These are phyloP conservation scores for Cephus sareptanus DNA, from an alignment of 2,888 invertebrate species.

Conservation along the genomic window DNA sequence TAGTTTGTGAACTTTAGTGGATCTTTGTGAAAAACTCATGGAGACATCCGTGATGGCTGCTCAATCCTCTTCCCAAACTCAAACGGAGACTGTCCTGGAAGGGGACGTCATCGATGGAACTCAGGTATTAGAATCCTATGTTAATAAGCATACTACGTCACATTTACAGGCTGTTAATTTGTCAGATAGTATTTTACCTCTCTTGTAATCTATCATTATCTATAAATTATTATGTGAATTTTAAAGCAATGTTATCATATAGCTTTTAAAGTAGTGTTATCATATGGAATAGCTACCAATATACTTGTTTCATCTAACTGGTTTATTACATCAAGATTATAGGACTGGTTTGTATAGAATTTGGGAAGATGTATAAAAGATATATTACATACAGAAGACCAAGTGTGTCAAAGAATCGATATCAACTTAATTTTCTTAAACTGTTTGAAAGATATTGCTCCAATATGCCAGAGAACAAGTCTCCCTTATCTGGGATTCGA, in stretches of 20 bases:
- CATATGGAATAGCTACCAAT: not conserved
- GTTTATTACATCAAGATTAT: not conserved
- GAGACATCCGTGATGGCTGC: slow-evolving; percentile 50
- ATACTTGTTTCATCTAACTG: not conserved
- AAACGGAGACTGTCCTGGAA: slow-evolving; percentile 56
- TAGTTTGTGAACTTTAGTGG: not conserved
- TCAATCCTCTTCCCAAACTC: slow-evolving; percentile 54
- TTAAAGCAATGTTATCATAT: too few relatives aligned
- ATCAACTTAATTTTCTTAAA: not conserved
- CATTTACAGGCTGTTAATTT: not conserved
- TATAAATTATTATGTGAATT: not conserved
- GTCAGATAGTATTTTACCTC: not conserved
- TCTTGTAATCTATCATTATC: not conserved
- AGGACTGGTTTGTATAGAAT: not conserved
- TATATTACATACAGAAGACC: not conserved
- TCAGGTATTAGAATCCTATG: slow-evolving; percentile 44
- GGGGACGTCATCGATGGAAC: slow-evolving; percentile 51
- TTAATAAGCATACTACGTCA: not conserved
- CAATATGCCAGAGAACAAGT: slow-evolving; percentile 44
- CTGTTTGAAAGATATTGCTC: not conserved
- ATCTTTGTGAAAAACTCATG: slow-evolving; percentile 32
- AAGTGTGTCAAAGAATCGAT: not conserved
- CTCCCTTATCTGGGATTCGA: slow-evolving; percentile 77
- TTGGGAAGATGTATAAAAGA: not conserved
- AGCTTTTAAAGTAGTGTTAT: not conserved